Conservation (phyloP, 2,797 vertebrate genomes). For the Ctenopoma multispine region DNA sequence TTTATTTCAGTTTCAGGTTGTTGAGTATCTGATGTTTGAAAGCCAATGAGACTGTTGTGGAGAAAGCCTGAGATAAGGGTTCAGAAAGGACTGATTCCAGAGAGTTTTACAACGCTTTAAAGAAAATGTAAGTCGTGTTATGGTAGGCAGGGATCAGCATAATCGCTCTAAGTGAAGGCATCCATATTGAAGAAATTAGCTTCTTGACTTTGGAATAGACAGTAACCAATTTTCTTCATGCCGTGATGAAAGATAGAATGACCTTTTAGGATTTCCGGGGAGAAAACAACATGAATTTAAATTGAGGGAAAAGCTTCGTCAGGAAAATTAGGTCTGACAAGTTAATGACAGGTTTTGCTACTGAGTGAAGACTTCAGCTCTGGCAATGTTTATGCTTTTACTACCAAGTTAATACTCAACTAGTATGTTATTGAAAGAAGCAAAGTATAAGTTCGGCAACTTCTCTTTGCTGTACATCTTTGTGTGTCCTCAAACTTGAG, state of each 20-base stretch:
- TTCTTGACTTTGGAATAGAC: background rate
- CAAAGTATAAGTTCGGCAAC: too few species aligned
- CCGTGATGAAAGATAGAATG: background rate
- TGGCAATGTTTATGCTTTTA: too few species aligned
- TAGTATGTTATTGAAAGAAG: too few species aligned
- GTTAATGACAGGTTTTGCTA: background rate
- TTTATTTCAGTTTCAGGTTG: conserved; percentile 31
- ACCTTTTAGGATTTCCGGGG: background rate
- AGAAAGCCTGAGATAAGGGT: conserved; percentile 1
- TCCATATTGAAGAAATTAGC: background rate
- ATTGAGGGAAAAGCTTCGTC: background rate
- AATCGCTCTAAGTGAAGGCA: background rate
- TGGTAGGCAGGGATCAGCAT: too few species aligned
- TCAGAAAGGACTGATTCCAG: background rate
- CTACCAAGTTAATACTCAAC: too few species aligned
- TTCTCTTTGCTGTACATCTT: too few species aligned
- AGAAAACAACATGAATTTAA: background rate
- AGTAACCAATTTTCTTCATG: background rate
- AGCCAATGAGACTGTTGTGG: conserved; percentile 5
- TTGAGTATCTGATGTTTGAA: conserved; percentile 3
- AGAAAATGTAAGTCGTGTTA: too few species aligned
- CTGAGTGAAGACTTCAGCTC: background rate
- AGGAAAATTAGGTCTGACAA: background rate
- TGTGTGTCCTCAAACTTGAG: too few species aligned
- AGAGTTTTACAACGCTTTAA: background rate